Percentiles rank a stretch among this genome's conserved stretches.
Conservation (phyloP, 1,140 invertebrate species). For the Saccostrea glomerata region DNA sequence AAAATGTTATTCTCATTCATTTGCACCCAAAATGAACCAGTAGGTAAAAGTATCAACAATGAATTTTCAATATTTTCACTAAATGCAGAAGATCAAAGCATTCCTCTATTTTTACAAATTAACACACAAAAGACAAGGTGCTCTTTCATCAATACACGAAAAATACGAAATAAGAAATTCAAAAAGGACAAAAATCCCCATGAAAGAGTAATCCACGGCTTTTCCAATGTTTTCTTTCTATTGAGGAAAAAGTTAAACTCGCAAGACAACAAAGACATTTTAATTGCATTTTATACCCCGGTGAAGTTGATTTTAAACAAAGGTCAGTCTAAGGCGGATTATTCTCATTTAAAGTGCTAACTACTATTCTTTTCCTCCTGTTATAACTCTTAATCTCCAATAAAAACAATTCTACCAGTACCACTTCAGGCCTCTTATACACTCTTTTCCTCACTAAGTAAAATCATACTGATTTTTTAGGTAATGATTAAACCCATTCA, state of each 20-base stretch:
- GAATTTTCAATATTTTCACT: neutral
- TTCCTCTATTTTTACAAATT: neutral
- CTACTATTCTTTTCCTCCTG: neutral
- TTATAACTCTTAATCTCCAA: neutral
- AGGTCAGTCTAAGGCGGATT: neutral
- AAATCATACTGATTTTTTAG: neutral
- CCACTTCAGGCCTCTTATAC: neutral
- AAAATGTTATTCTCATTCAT: neutral
- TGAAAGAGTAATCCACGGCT: conserved; percentile 12
- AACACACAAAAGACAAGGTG: neutral
- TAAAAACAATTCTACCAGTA: neutral
- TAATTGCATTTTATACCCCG: conserved; percentile 30
- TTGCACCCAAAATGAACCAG: neutral
- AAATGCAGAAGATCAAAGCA: conserved; percentile 7
- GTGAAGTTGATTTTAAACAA: conserved; percentile 32
- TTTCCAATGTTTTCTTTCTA: conserved; percentile 8
- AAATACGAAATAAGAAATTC: neutral
- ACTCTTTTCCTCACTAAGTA: neutral
- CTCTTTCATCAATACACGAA: neutral
- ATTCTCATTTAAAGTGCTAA: neutral
- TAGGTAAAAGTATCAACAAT: too few species aligned
- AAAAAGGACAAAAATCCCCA: neutral
- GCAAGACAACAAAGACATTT: conserved; percentile 14
- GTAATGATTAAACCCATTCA: neutral
- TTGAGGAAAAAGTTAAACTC: conserved; percentile 21